Conservation (phyloP, 1,140 invertebrate species). For the Caenorhabditis latens region DNA sequence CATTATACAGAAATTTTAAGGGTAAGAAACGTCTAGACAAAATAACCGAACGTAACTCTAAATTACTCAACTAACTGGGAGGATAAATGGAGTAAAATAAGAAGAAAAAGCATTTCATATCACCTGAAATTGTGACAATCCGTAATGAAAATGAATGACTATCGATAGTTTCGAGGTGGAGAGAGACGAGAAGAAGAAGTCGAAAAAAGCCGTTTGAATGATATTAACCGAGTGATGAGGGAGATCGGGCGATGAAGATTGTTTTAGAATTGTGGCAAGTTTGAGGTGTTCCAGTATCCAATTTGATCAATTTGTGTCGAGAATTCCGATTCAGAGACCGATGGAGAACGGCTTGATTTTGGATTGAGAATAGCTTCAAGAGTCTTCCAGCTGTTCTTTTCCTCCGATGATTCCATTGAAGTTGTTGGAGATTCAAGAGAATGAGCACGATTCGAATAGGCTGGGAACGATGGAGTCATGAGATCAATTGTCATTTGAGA, state of each 20-base stretch:
- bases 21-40: no score
- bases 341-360: constrained; percentile 17
- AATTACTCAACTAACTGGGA: neutral
- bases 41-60: neutral
- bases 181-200: no score
- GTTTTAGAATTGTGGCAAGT: constrained; percentile 12
- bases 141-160: constrained; percentile 10
- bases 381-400: constrained; percentile 22
- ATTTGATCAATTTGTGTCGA: neutral
- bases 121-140: constrained; percentile 9
- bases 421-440: constrained; percentile 27
- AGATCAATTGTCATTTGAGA: neutral
- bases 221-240: constrained; percentile 9
- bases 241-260: neutral
- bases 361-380: neutral
- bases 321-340: neutral
- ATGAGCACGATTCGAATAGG: neutral
- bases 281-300: constrained; percentile 1
- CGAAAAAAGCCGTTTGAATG: neutral
- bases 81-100: neutral
- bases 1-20: no score
- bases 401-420: neutral
- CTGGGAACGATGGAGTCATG: neutral
- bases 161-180: neutral
- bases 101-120: neutral